Evolutionary conservation across 2,113 vertebrate genomes (phyloP).

Genomic region (Sigmodon hispidus): DNA sequence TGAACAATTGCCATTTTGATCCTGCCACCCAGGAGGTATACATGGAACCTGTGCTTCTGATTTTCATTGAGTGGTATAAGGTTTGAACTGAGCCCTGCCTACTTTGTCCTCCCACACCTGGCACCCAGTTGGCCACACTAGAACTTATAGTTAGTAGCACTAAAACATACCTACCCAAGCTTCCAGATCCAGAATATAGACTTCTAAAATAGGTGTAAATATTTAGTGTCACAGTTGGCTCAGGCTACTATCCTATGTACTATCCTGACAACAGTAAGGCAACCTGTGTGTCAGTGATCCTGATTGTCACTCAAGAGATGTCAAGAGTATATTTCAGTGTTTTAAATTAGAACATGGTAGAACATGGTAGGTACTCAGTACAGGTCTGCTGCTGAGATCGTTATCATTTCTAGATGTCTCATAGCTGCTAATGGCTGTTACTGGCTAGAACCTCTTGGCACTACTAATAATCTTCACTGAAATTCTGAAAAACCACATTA

Average conservation of each 20-base stretch:
- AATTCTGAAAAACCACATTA: constrained; percentile 23
- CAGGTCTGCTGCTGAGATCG: not conserved
- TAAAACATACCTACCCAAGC: not conserved
- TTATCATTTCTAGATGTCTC: constrained; percentile 5
- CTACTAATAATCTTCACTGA: not conserved
- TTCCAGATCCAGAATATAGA: not conserved
- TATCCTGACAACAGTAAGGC: not conserved
- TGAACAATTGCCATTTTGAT: not conserved
- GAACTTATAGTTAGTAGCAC: not conserved
- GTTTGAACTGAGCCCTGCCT: not conserved
- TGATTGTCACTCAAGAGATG: not conserved
- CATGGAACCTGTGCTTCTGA: not conserved
- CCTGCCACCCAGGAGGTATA: not conserved
- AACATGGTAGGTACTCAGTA: not conserved
- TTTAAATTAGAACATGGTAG: not conserved
- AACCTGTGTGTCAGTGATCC: not conserved
- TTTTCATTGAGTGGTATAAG: not conserved
- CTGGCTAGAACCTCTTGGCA: not conserved
- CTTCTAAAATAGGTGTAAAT: not conserved
- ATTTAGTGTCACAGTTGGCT: not conserved
- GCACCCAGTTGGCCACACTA: not conserved
- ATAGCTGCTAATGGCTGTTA: not conserved
- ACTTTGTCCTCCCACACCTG: not conserved
- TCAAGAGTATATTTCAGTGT: not conserved
- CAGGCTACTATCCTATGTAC: not conserved